Conservation (phyloP, 2,113 vertebrate genomes). For the Ciconia maguari region DNA sequence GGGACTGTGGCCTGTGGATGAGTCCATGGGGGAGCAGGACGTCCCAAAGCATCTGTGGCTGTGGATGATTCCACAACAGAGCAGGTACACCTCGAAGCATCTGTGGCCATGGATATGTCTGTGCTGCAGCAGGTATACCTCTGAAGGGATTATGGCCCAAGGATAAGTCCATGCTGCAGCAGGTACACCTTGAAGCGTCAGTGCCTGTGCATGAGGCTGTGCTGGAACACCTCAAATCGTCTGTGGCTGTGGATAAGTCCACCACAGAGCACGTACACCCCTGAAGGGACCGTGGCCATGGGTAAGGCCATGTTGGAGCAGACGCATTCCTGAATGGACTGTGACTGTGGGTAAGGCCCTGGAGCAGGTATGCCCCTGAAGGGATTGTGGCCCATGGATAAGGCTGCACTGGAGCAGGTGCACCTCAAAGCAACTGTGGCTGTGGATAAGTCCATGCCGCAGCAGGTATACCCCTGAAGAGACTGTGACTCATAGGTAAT, state of each 20-base stretch:
- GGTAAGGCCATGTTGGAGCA: not conserved
- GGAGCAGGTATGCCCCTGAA: not conserved
- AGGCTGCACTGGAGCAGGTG: not conserved
- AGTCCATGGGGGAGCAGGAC: not conserved
- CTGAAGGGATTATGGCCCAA: not conserved
- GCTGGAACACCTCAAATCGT: not conserved
- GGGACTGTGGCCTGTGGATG: not conserved
- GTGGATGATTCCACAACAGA: too few relatives aligned
- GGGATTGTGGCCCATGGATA: not conserved
- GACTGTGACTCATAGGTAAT: fast-evolving
- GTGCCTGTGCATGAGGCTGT: not conserved
- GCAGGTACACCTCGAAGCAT: too few relatives aligned
- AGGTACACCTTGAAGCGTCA: not conserved
- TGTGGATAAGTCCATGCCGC: not conserved
- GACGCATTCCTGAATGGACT: not conserved
- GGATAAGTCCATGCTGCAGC: not conserved
- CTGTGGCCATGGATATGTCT: too few relatives aligned
- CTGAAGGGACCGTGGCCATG: not conserved
- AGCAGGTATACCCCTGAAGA: not conserved
- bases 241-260: not conserved
- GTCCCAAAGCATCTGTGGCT: fast-evolving
- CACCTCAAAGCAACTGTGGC: not conserved
- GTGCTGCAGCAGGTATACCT: too few relatives aligned
- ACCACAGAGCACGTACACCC: not conserved
- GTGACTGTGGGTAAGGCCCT: not conserved